Evolutionary conservation across 2,797 vertebrate species (phyloP).

Genomic region (Argya squamiceps): DNA sequence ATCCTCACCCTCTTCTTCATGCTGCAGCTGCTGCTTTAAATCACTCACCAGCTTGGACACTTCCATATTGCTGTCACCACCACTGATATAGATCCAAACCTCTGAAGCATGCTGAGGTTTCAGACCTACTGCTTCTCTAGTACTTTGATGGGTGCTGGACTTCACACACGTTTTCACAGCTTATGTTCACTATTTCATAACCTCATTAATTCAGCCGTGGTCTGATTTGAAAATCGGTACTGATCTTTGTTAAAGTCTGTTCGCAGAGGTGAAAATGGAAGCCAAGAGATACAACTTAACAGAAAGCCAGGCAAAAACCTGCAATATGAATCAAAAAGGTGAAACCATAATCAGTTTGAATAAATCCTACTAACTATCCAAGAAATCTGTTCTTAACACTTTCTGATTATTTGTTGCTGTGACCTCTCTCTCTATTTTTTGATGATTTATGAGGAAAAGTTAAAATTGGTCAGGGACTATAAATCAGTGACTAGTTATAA

Average conservation of each 20-base stretch:
- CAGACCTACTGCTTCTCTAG: not conserved
- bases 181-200: not conserved
- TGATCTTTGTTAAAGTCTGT: not conserved
- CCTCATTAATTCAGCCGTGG: not conserved
- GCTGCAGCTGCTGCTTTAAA: not conserved
- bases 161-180: not conserved
- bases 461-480: not conserved
- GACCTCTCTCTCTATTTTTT: not conserved
- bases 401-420: not conserved
- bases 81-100: not conserved
- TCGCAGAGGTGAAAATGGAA: not conserved
- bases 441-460: not conserved
- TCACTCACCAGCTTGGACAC: not conserved
- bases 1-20: not conserved
- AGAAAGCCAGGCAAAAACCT: not conserved
- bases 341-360: not conserved
- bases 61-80: not conserved
- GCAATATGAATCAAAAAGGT: not conserved
- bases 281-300: not conserved
- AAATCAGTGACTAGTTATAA: not conserved
- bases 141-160: not conserved
- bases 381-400: not conserved
- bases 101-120: not conserved
- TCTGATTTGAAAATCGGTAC: not conserved
- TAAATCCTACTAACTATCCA: not conserved